Percentiles rank a stretch among this genome's conserved stretches.
Evolutionary conservation across 2,888 invertebrate genomes (phyloP).

Genomic region (Tortricodes alternella): DNA sequence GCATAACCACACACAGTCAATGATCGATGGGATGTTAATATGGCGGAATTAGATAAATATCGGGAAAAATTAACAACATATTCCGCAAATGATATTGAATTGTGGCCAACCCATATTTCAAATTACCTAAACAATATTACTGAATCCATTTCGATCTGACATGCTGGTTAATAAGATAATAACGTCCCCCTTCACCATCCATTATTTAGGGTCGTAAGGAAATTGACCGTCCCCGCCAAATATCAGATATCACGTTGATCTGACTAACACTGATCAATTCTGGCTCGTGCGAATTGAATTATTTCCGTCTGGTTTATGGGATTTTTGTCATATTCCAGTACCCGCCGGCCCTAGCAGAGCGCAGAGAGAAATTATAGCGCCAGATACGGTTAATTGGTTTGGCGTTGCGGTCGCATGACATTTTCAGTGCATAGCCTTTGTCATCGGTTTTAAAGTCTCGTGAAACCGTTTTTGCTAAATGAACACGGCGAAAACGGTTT

Average conservation of each 20-base stretch:
- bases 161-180: slow-evolving; percentile 57
- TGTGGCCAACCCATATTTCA: slow-evolving; percentile 20
- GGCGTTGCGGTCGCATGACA: slow-evolving; percentile 76
- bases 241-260: slow-evolving; percentile 80
- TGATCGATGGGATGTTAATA: background rate
- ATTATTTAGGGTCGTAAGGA: slow-evolving; percentile 64
- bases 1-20: too few species aligned
- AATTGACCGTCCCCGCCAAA: slow-evolving; percentile 74
- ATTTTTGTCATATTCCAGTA: slow-evolving; percentile 75
- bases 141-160: slow-evolving; percentile 15
- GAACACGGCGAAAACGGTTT: slow-evolving; percentile 22
- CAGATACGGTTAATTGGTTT: slow-evolving; percentile 79
- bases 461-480: slow-evolving; percentile 60
- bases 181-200: slow-evolving; percentile 67
- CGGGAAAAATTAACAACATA: slow-evolving; percentile 7
- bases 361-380: slow-evolving; percentile 65
- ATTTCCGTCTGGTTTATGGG: slow-evolving; percentile 71
- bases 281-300: slow-evolving; percentile 78
- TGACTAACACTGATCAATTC: slow-evolving; percentile 74
- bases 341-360: slow-evolving; percentile 32
- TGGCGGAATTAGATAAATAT: slow-evolving; percentile 9
- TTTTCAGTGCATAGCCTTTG: slow-evolving; percentile 78
- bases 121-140: slow-evolving; percentile 25
- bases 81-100: slow-evolving; percentile 1
- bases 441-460: slow-evolving; percentile 73